Evolutionary conservation across 2,113 vertebrate genomes (phyloP).

Genomic region (Okapia johnstoni): DNA sequence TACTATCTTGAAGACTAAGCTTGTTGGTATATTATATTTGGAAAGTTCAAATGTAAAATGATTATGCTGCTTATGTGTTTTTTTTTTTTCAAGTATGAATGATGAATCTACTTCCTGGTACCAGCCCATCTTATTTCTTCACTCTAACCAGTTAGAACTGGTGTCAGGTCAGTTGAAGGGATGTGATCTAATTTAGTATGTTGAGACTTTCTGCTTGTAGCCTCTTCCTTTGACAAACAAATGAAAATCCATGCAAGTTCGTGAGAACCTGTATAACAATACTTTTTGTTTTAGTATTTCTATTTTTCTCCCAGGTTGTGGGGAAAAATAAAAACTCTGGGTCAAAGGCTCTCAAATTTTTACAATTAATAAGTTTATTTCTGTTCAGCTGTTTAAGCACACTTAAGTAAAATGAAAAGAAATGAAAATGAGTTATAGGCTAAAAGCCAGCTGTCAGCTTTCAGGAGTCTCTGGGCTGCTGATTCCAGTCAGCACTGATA

Average conservation of each 20-base stretch:
- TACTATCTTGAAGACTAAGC: slow-evolving; percentile 55
- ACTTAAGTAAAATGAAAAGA: slow-evolving; percentile 42
- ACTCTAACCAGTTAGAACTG: not conserved
- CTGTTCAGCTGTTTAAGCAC: not conserved
- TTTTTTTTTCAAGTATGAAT: not conserved
- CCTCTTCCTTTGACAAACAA: slow-evolving; percentile 17
- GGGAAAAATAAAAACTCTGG: not conserved
- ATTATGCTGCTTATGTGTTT: not conserved
- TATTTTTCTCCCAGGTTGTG: not conserved
- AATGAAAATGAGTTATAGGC: slow-evolving; percentile 27
- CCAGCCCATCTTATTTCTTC: not conserved
- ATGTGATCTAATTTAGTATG: not conserved
- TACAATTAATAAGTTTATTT: not conserved
- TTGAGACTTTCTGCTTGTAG: not conserved
- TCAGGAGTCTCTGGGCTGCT: not conserved
- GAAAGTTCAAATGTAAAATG: slow-evolving; percentile 19
- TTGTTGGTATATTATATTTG: slow-evolving; percentile 38
- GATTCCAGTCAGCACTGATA: not conserved
- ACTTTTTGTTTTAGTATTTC: not conserved
- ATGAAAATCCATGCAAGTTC: not conserved
- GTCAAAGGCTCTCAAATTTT: not conserved
- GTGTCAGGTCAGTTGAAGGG: not conserved
- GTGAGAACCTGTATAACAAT: not conserved
- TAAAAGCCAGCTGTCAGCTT: slow-evolving; percentile 12
- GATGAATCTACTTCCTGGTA: not conserved